These are phyloP conservation scores for Leptodactylus fallax DNA, from an alignment of 2,797 vertebrate genomes.

Conservation along the genomic window DNA sequence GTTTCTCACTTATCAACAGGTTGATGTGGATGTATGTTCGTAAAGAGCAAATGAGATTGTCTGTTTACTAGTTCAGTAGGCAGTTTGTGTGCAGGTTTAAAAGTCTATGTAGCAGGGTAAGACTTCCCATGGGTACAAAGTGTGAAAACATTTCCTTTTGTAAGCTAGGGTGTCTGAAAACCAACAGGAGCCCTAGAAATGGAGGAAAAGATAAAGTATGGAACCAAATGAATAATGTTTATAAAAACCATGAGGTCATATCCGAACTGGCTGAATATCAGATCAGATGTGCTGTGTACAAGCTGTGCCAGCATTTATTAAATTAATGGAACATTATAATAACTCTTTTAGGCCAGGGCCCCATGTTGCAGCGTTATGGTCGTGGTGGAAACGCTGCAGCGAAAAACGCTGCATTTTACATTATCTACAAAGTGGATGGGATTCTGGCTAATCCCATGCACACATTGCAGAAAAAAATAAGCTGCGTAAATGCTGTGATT, in stretches of 20 bases:
- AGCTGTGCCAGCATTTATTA: not conserved
- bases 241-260: conserved; percentile 6
- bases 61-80: not conserved
- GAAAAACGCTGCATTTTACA: too few relatives aligned
- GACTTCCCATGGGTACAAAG: conserved; percentile 29
- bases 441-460: too few relatives aligned
- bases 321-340: conserved; percentile 1
- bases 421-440: too few relatives aligned
- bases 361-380: too few relatives aligned
- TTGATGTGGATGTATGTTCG: not conserved
- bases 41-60: not conserved
- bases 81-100: not conserved
- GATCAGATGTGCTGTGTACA: conserved; percentile 5
- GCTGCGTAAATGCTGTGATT: too few relatives aligned
- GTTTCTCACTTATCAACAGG: not conserved
- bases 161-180: conserved; percentile 46
- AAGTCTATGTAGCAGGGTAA: conserved; percentile 13
- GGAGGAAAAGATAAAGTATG: conserved; percentile 54
- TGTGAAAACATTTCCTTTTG: conserved; percentile 57
- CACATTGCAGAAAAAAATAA: too few relatives aligned
- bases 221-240: conserved; percentile 36
- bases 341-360: too few relatives aligned
- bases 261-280: conserved; percentile 32
- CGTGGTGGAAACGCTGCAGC: too few relatives aligned
- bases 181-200: conserved; percentile 21